Evolutionary conservation across 2,888 invertebrate species (phyloP), one percentile per base, ranked within the genome.

Genomic region (Oscheius myriophilus): DNA sequence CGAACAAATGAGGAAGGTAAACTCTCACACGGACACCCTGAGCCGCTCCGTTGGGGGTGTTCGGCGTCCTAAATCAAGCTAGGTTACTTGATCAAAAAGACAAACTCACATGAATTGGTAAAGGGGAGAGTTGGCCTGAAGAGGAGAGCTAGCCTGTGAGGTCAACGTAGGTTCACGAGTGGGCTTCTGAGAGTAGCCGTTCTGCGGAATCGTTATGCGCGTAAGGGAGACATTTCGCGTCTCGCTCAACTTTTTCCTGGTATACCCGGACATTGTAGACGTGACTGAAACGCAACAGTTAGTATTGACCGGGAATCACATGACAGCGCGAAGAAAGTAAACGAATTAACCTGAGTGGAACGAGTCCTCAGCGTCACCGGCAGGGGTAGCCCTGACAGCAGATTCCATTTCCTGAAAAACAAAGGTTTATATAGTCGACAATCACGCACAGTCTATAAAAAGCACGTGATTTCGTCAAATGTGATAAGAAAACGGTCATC

Each of bases 1-100:
- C 46, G 21, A 65, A 51, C n/a, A 65, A 21, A 55, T 65, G 65
- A 6, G 65, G 65, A 14, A 65, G 55, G 25, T 26, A 65, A 6
- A 65, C 26, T 1, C 65, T 42, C 21, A 49, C 21, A 21, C 49
- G 3, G 49, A 11, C 49, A n/a, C 4, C 3, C 49, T n/a, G 3
- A 11, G 49, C 49, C 49, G 49, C 3, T 18, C n/a, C 49, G 12
- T 43, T 43, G 49, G 21, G 49, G 9, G 3, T 6, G 9, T 3
- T 33, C 33, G 33, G 33, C 33, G 33, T 6, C 33, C 33, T 33
- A 33, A 33, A 33, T 3, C 3, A 33, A 33, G 16, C 43, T 25
- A 23, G 7, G 46, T 25, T 45, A 26, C 33, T 49, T 46, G 25
- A 59, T 46, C 26, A n/a, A 26, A 14, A 61, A 25, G 18, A 11